Conservation (phyloP, 2,888 invertebrate genomes). For the Pachliopta kotzebuea region DNA sequence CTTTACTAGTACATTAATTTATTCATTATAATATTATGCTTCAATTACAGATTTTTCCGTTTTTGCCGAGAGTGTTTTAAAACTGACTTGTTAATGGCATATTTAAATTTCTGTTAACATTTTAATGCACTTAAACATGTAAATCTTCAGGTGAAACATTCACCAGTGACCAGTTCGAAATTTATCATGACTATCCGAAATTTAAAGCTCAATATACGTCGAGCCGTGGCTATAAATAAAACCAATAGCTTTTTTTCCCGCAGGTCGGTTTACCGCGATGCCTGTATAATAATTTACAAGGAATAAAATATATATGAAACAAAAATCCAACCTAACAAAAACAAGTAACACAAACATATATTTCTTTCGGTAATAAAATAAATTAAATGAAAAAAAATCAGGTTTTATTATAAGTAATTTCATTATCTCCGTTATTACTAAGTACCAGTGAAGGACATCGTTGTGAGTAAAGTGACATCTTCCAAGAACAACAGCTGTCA, state of each 20-base stretch:
- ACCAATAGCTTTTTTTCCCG: slow-evolving; percentile 15
- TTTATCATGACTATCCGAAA: slow-evolving; percentile 13
- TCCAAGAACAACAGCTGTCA: too few species aligned
- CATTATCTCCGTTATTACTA: too few species aligned
- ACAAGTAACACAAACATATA: not conserved
- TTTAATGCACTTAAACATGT: not conserved
- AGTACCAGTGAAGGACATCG: too few species aligned
- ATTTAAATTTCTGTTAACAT: not conserved
- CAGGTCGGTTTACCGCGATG: slow-evolving; percentile 9
- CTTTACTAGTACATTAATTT: too few species aligned
- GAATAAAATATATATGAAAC: slow-evolving; percentile 9
- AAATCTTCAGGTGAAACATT: not conserved
- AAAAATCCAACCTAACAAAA: not conserved
- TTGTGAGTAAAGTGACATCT: too few species aligned
- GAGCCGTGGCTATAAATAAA: slow-evolving; percentile 15
- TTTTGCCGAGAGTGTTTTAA: not conserved
- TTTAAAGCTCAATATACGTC: slow-evolving; percentile 21
- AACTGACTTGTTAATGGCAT: not conserved
- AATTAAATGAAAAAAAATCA: too few species aligned
- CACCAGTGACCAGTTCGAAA: slow-evolving; percentile 5
- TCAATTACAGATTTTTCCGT: not conserved
- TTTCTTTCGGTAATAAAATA: too few species aligned
- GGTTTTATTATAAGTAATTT: too few species aligned
- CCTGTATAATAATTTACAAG: slow-evolving; percentile 2
- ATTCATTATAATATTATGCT: too few species aligned